Percentiles rank a stretch among this genome's conserved stretches.
These are phyloP conservation scores for Achlya flavicornis DNA, from an alignment of 2,888 invertebrate genomes.

Conservation along the genomic window DNA sequence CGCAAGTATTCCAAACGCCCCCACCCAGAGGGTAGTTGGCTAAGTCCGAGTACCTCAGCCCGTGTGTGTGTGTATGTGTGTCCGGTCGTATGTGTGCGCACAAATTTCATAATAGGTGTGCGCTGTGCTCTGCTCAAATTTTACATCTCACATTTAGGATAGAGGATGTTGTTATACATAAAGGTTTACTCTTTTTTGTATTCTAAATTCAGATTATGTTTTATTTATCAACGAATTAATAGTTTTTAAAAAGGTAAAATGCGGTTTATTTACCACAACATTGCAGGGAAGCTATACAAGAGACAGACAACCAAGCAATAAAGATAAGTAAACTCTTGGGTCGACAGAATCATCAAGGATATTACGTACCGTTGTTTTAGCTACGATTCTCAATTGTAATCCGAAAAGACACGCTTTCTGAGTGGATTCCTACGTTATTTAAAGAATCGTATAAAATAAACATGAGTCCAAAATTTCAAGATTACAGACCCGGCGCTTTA, in stretches of 20 bases:
- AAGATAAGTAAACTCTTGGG: too few species aligned
- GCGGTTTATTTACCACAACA: too few species aligned
- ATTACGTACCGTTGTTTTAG: too few species aligned
- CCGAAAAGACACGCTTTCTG: too few species aligned
- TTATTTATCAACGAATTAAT: background rate
- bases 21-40: slow-evolving; percentile 56
- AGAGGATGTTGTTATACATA: slow-evolving; percentile 55
- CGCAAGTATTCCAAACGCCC: slow-evolving; percentile 69
- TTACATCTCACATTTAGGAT: slow-evolving; percentile 78
- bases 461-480: too few species aligned
- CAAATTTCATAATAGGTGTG: slow-evolving; percentile 81
- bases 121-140: slow-evolving; percentile 78
- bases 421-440: too few species aligned
- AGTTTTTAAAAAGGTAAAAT: background rate
- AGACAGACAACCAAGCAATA: too few species aligned
- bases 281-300: too few species aligned
- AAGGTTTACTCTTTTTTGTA: slow-evolving; percentile 9
- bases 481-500: too few species aligned
- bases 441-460: too few species aligned
- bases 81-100: slow-evolving; percentile 61
- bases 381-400: too few species aligned
- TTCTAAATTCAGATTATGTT: slow-evolving; percentile 11
- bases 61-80: slow-evolving; percentile 51
- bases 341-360: too few species aligned
- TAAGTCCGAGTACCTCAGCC: slow-evolving; percentile 67